Evolutionary conservation across 2,888 invertebrate species (phyloP), one percentile per base, ranked within the genome.

Genomic region (Zygogramma bicolorata): DNA sequence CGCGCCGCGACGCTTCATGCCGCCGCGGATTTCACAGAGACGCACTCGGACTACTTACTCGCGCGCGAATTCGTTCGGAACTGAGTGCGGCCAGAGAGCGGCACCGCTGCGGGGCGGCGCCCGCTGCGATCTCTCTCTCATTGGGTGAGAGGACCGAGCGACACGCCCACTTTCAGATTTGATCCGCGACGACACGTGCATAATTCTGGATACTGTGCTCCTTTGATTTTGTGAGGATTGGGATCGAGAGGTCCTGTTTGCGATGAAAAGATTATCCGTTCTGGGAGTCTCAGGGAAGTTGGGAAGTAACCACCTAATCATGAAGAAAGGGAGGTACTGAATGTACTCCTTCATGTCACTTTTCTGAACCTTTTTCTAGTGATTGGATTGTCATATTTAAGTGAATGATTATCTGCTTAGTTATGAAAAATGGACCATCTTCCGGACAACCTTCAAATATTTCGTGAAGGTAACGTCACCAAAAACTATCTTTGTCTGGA

Each of bases 1-100:
- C 83, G 83, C 84, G 83, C 83, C 84, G 83, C 83, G 84, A 83
- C 84, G 84, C 84, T 80, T 83, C 85, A 85, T 85, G 79, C 82
- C 84, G 84, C 82, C 84, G 84, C 82, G 80, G 79, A 59, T 75
- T 79, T 78, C 80, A 75, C 76, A 78, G 73, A 76, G 67, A 76
- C 76, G 74, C 79, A 75, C 79, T 61, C 53, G 59, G 22, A 58
- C 65, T 22, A 73, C 74, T 69, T 67, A 58, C 70, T 65, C 57
- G 72, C 75, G 72, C 76, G 63, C 57, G 62, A 59, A 69, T 60
- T 67, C 57, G 69, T 68, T 69, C 66, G 67, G 68, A 69, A 76
- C 77, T 76, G 77, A 73, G 65, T 70, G 67, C 61, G 67, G 69
- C 70, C 72, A 75, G 75, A 75, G 69, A 62, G 72, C 75, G 29